phyloP scores from a whole-genome alignment of 2,888 invertebrate species.

The Drosophila stalkeri region DNA sequence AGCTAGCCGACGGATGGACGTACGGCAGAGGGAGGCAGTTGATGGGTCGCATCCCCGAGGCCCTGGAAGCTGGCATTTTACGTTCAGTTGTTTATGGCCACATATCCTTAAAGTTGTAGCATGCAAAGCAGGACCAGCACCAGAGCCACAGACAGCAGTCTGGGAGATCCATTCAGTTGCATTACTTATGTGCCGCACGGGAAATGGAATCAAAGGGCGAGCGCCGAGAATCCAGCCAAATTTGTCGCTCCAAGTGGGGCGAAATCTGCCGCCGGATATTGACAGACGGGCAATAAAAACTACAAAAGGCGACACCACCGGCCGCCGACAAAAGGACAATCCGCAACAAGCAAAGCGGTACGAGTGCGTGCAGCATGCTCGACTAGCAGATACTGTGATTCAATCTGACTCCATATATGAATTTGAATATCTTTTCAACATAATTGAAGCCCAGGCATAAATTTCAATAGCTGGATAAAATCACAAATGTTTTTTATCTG shows the following conservation, averaged over 20 bases:
- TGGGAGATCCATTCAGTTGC: conserved; percentile 19
- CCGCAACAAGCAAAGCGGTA: not conserved
- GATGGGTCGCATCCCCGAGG: conserved; percentile 39
- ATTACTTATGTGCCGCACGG: conserved; percentile 59
- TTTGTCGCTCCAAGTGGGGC: conserved; percentile 47
- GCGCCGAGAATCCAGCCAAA: conserved; percentile 54
- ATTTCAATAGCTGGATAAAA: too few species aligned
- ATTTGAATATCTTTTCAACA: not conserved
- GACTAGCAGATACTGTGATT: not conserved
- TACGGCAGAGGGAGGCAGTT: not conserved
- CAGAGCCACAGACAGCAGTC: conserved; percentile 2
- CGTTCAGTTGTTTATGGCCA: conserved; percentile 76
- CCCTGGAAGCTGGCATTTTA: conserved; percentile 65
- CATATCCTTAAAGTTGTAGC: conserved; percentile 67
- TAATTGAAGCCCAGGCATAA: too few species aligned
- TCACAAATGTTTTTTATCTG: too few species aligned
- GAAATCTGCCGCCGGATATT: conserved; percentile 68
- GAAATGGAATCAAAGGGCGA: conserved; percentile 58
- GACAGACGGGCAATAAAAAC: conserved; percentile 73
- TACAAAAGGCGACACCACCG: conserved; percentile 59
- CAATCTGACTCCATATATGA: not conserved
- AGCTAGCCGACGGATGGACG: not conserved
- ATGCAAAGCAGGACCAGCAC: conserved; percentile 36
- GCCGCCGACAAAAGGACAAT: conserved; percentile 31
- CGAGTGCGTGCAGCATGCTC: too few species aligned